Percentiles rank a stretch among this genome's conserved stretches.
These are phyloP conservation scores for Eumeta japonica DNA, from an alignment of 1,140 invertebrate genomes.

Conservation along the genomic window DNA sequence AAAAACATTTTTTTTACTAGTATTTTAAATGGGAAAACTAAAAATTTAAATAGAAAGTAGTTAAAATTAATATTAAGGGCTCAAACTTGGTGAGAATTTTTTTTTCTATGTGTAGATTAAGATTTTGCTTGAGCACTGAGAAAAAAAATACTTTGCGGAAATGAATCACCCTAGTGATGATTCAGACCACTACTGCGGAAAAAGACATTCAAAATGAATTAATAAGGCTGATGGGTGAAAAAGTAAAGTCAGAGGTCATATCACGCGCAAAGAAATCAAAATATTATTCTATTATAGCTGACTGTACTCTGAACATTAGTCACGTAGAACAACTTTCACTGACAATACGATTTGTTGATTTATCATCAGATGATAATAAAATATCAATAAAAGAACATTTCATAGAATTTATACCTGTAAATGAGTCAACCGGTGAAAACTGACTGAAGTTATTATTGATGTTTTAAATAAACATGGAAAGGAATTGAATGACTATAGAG, in stretches of 20 bases:
- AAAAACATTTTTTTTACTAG: constrained; percentile 16
- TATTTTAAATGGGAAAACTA: constrained; percentile 14
- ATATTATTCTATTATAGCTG: too few species aligned
- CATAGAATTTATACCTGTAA: too few species aligned
- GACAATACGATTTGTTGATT: constrained; percentile 19
- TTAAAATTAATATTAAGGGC: too few species aligned
- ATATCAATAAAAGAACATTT: constrained; percentile 21
- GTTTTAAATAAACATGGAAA: constrained; percentile 19
- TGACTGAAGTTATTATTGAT: constrained; percentile 16
- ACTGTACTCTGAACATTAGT: constrained; percentile 15
- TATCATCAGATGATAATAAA: constrained; percentile 12
- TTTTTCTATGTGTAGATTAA: too few species aligned
- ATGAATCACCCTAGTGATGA: constrained; percentile 12
- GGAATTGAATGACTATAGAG: constrained; percentile 15
- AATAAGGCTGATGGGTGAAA: constrained; percentile 16
- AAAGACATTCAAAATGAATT: constrained; percentile 22
- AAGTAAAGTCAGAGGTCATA: constrained; percentile 18
- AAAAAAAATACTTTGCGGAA: too few species aligned
- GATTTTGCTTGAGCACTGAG: too few species aligned
- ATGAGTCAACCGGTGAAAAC: constrained; percentile 19
- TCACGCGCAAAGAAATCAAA: constrained; percentile 14
- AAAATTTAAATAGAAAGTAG: too few species aligned
- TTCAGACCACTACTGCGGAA: constrained; percentile 18
- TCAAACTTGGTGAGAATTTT: too few species aligned
- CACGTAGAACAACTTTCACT: constrained; percentile 17